Evolutionary conservation across 2,797 vertebrate species (phyloP).

Genomic region (Sciurus vulgaris): DNA sequence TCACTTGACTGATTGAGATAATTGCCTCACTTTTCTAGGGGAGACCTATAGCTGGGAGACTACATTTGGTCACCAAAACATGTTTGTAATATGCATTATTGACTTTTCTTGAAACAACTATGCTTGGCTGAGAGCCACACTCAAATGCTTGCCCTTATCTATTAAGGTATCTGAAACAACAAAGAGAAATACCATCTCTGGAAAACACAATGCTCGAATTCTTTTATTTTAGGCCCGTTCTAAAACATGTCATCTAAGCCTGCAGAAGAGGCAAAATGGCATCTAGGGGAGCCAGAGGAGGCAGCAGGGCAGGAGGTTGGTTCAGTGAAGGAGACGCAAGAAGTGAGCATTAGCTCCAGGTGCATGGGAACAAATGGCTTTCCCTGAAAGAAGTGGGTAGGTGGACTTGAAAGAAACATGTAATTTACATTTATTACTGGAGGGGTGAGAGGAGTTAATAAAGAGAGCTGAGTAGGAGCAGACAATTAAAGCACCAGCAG

Average conservation of each 20-base stretch:
- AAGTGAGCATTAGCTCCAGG: constrained; percentile 76
- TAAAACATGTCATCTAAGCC: not conserved
- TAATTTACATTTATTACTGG: constrained; percentile 80
- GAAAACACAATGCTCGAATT: not conserved
- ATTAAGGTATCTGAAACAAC: constrained; percentile 59
- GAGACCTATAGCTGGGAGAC: constrained; percentile 75
- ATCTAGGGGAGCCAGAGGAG: constrained; percentile 27
- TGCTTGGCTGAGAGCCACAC: constrained; percentile 66
- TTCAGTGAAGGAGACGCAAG: constrained; percentile 50
- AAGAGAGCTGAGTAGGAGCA: constrained; percentile 60
- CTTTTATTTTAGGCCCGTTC: constrained; percentile 31
- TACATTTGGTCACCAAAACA: constrained; percentile 80
- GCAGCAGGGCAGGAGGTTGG: not conserved
- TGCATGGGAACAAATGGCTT: constrained; percentile 73
- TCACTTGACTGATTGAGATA: constrained; percentile 83
- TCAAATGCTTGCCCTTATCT: not conserved
- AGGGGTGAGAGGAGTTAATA: constrained; percentile 64
- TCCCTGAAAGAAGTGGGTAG: constrained; percentile 72
- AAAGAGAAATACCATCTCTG: not conserved
- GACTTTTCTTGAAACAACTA: constrained; percentile 74
- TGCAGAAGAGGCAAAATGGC: constrained; percentile 49
- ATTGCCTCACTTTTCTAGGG: constrained; percentile 80
- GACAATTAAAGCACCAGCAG: constrained; percentile 72
- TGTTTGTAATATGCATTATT: constrained; percentile 79
- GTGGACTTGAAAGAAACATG: constrained; percentile 77